Evolutionary conservation across 2,888 invertebrate species (phyloP).

Genomic region (Nasonia oneida): DNA sequence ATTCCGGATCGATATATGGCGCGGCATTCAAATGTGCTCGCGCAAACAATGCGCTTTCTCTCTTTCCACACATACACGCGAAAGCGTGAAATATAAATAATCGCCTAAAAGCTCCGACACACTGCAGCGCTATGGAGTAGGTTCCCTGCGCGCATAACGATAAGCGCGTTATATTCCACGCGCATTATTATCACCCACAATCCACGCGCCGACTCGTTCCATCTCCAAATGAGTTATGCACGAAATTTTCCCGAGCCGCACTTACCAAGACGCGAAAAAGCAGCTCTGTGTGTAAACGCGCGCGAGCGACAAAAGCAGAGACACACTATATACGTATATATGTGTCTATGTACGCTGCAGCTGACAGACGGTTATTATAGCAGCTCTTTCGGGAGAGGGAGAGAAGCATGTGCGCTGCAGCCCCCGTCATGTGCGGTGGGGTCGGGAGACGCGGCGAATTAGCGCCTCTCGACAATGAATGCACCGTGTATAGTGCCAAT

Average conservation of each 20-base stretch:
- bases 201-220: constrained; percentile 19
- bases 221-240: constrained; percentile 45
- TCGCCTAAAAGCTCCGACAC: constrained; percentile 3
- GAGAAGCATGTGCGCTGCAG: not conserved
- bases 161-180: constrained; percentile 6
- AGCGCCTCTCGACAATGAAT: constrained; percentile 23
- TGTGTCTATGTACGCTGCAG: not conserved
- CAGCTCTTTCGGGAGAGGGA: constrained; percentile 9
- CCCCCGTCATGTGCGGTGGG: constrained; percentile 5
- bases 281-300: not conserved
- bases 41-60: constrained; percentile 24
- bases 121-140: not conserved
- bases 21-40: constrained; percentile 39
- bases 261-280: not conserved
- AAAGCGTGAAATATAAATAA: constrained; percentile 27
- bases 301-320: not conserved
- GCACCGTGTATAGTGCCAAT: constrained; percentile 22
- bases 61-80: not conserved
- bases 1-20: constrained; percentile 24
- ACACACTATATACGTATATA: not conserved
- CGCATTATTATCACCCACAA: not conserved
- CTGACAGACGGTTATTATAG: constrained; percentile 44
- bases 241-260: not conserved
- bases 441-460: constrained; percentile 25
- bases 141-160: constrained; percentile 13